A percentile compares a stretch with the other conserved stretches of the same genome.
phyloP scores from a whole-genome alignment of 30 jellyfish, hydroid and myxozoan species.

The Sanderia malayensis region DNA sequence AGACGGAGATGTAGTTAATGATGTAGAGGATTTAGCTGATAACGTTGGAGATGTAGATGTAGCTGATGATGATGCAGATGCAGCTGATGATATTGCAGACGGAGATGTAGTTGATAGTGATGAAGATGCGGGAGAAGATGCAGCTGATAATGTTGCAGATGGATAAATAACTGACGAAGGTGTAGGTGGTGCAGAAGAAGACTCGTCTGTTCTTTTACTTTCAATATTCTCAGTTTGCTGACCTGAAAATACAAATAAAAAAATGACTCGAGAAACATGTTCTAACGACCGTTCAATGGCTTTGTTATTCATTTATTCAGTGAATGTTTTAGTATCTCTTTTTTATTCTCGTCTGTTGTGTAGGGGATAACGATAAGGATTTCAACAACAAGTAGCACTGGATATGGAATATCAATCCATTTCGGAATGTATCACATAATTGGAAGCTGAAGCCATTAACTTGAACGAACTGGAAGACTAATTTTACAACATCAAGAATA shows the following conservation, averaged over 20 bases:
- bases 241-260: neutral
- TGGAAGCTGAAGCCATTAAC: neutral
- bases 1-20: neutral
- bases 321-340: neutral
- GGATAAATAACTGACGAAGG: neutral
- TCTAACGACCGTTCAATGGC: neutral
- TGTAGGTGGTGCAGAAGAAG: neutral
- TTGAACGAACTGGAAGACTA: neutral
- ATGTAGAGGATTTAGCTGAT: neutral
- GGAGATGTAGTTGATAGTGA: neutral
- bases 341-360: neutral
- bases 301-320: neutral
- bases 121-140: conserved; percentile 1
- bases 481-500: neutral
- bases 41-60: neutral
- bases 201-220: neutral
- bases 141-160: conserved; percentile 1
- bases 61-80: conserved; percentile 1
- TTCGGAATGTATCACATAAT: neutral
- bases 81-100: conserved; percentile 1
- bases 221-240: neutral
- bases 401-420: neutral
- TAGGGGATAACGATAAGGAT: conserved; percentile 1
- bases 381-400: neutral
- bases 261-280: neutral